These are phyloP conservation scores for Salpingus planirostris DNA, from an alignment of 2,888 invertebrate genomes.

Conservation along the genomic window DNA sequence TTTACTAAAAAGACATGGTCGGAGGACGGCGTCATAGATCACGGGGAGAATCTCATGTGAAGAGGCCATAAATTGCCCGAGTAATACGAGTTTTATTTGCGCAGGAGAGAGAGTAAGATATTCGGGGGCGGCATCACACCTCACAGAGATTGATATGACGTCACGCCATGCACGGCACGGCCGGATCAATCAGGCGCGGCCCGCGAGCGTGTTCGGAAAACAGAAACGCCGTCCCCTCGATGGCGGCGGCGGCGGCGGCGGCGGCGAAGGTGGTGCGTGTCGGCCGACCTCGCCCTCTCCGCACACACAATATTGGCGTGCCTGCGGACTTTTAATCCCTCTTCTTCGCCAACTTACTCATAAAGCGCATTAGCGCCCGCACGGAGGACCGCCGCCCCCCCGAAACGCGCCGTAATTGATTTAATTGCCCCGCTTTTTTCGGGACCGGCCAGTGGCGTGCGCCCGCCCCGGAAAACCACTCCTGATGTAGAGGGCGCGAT, in stretches of 20 bases:
- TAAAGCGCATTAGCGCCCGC: slow-evolving; percentile 9
- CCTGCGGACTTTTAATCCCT: slow-evolving; percentile 13
- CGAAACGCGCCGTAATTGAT: slow-evolving; percentile 13
- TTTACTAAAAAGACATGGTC: slow-evolving; percentile 18
- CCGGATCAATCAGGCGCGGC: slow-evolving; percentile 25
- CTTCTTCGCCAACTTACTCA: no score
- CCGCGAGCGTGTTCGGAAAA: slow-evolving; percentile 20
- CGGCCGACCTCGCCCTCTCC: slow-evolving; percentile 5
- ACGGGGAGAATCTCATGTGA: slow-evolving; percentile 29
- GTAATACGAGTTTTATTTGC: slow-evolving; percentile 33
- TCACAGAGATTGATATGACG: slow-evolving; percentile 29
- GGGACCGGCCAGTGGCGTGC: no score
- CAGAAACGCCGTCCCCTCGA: slow-evolving; percentile 4
- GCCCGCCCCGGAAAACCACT: no score
- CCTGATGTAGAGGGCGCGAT: no score
- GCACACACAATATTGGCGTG: slow-evolving; percentile 5
- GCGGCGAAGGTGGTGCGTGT: slow-evolving; percentile 4
- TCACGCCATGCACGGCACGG: slow-evolving; percentile 28
- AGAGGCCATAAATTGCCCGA: slow-evolving; percentile 29
- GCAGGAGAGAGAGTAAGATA: slow-evolving; percentile 25
- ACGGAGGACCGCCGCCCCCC: slow-evolving; percentile 7
- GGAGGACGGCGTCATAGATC: slow-evolving; percentile 20
- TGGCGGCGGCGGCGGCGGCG: background rate
- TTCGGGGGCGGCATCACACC: slow-evolving; percentile 25
- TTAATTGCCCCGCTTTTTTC: slow-evolving; percentile 4